These are phyloP conservation scores for Achroia grisella DNA, from an alignment of 1,140 invertebrate genomes.

Conservation along the genomic window DNA sequence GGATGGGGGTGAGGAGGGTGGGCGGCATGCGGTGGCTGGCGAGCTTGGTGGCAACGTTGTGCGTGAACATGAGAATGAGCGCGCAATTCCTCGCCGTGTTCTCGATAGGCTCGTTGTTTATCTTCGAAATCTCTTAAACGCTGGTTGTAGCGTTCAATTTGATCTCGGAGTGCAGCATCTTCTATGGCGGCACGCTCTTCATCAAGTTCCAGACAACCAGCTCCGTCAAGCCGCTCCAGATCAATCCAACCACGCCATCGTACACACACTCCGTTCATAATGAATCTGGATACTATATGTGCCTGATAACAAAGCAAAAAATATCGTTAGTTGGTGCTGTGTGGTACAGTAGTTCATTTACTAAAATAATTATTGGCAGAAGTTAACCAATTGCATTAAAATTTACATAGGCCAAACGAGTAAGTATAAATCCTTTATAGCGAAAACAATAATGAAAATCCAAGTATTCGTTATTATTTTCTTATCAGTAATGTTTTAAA, in stretches of 20 bases:
- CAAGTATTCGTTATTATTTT: too few species aligned
- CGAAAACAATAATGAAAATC: too few species aligned
- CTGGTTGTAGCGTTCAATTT: slow-evolving; percentile 93
- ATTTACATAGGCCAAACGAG: too few species aligned
- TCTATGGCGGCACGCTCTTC: slow-evolving; percentile 89
- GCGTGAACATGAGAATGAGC: slow-evolving; percentile 55
- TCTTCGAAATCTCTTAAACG: slow-evolving; percentile 91
- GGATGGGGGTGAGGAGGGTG: slow-evolving; percentile 59
- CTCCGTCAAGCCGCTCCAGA: slow-evolving; percentile 94
- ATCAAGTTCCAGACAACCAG: slow-evolving; percentile 94
- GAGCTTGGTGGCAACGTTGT: slow-evolving; percentile 61
- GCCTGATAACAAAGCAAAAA: slow-evolving; percentile 80
- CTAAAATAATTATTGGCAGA: too few species aligned
- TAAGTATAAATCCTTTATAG: too few species aligned
- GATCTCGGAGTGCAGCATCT: slow-evolving; percentile 89
- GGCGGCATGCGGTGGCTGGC: slow-evolving; percentile 52
- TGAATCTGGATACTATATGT: slow-evolving; percentile 93
- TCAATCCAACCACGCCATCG: slow-evolving; percentile 96
- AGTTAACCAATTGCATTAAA: too few species aligned
- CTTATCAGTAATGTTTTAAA: too few species aligned
- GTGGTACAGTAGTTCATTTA: too few species aligned
- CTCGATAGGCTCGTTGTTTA: slow-evolving; percentile 86
- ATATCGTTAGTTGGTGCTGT: slow-evolving; percentile 11
- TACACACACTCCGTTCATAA: slow-evolving; percentile 98
- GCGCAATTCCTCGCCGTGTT: slow-evolving; percentile 71